Percentiles rank a stretch among this genome's conserved stretches.
Evolutionary conservation across 2,888 invertebrate species (phyloP).

Genomic region (Agrilus cyanescens): DNA sequence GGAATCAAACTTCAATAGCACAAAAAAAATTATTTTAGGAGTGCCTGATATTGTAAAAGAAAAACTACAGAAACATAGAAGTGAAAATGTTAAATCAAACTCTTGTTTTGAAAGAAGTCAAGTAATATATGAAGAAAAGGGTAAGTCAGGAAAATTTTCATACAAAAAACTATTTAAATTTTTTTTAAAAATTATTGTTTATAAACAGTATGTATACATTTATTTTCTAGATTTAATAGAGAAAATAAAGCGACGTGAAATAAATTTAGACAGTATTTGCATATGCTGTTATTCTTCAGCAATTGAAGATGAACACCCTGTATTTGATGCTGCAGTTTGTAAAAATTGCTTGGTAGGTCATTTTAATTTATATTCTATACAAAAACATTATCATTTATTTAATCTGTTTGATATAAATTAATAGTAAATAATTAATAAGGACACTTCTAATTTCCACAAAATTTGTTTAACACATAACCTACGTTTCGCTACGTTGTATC

Average conservation of each 20-base stretch:
- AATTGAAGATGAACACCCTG: slow-evolving; percentile 24
- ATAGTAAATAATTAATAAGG: too few relatives aligned
- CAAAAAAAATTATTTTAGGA: background rate
- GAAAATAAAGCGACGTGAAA: slow-evolving; percentile 1
- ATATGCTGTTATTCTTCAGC: slow-evolving; percentile 7
- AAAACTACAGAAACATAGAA: slow-evolving; percentile 3
- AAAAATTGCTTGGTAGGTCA: slow-evolving; percentile 26
- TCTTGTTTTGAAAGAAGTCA: background rate
- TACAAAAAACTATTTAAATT: too few relatives aligned
- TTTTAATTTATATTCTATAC: background rate
- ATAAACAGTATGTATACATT: background rate
- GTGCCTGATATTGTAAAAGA: slow-evolving; percentile 3
- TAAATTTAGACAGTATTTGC: slow-evolving; percentile 4
- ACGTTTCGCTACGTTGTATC: too few relatives aligned
- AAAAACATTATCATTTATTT: background rate
- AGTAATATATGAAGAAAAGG: slow-evolving; percentile 3
- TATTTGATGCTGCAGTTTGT: slow-evolving; percentile 29
- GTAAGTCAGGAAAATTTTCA: too few relatives aligned
- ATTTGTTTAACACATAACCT: too few relatives aligned
- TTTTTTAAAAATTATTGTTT: too few relatives aligned
- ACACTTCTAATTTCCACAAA: too few relatives aligned
- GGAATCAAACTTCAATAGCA: background rate
- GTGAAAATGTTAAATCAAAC: slow-evolving; percentile 1
- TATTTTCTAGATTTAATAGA: slow-evolving; percentile 4
- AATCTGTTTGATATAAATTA: too few relatives aligned